A percentile compares a stretch with the other conserved stretches of the same genome.
These are phyloP conservation scores for Sinocyclocheilus anshuiensis DNA, from an alignment of 2,113 vertebrate genomes.

Conservation along the genomic window DNA sequence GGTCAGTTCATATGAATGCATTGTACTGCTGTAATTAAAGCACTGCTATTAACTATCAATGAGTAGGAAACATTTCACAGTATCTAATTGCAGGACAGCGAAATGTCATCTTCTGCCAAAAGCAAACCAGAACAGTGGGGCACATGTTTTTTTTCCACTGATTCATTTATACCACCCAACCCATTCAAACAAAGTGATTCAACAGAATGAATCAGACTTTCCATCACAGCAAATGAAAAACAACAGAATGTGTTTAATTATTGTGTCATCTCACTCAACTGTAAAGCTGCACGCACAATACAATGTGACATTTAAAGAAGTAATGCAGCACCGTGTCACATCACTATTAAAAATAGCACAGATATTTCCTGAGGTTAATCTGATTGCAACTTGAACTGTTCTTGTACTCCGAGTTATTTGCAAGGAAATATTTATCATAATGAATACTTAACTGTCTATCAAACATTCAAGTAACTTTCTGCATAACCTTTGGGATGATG, in stretches of 20 bases:
- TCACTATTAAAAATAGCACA: neutral
- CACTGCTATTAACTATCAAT: slow-evolving; percentile 33
- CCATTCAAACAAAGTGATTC: neutral
- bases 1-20: slow-evolving; percentile 10
- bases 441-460: neutral
- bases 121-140: slow-evolving; percentile 1
- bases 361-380: neutral
- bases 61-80: slow-evolving; percentile 31
- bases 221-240: neutral
- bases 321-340: neutral
- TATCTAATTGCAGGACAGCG: slow-evolving; percentile 19
- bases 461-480: neutral
- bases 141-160: neutral
- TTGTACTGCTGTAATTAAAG: slow-evolving; percentile 31
- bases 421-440: neutral
- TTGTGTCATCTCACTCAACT: neutral
- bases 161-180: neutral
- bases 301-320: neutral
- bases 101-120: slow-evolving; percentile 15
- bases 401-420: neutral
- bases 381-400: neutral
- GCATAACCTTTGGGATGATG: neutral
- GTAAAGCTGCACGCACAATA: neutral
- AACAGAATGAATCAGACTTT: neutral
- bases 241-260: neutral